Evolutionary conservation across 2,797 vertebrate species (phyloP), one percentile per base, ranked within the genome.

Genomic region (Tokudaia tokunoshimensis): DNA sequence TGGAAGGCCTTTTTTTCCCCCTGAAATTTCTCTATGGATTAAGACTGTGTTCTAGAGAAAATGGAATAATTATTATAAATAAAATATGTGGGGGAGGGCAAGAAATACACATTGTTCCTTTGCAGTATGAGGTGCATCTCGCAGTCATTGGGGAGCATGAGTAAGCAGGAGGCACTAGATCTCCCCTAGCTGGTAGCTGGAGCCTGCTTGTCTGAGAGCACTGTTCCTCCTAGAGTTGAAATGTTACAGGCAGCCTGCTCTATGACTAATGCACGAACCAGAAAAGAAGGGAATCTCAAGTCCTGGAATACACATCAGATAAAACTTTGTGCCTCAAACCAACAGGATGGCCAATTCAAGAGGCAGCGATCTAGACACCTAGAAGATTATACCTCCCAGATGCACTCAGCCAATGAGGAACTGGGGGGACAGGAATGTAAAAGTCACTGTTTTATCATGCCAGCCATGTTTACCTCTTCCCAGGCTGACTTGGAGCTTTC

Each of bases 21-120:
- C 55, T 44, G 72, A 93, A 65, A 57, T 83, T 5, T 65, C 78
- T 92, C 70, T 93, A 13, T 9, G 17, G 87, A n/a, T 52, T 94
- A 92, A 92, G 44, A 78, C 78, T 55, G 65, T 20, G 57, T 79
- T 86, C 11, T 72, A 84, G 93, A 92, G 50, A 76, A 95, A 89
- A 74, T 65, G n/a, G 55, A 44, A 84, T 70, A 22, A 91, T 61
- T 44, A 78, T 83, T 83, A 87, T n/a, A 26, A 81, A 19, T 78
- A 67, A 83, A 95, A 87, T 61, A 89, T 74, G 74, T 67, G 41
- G 31, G 52, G 6, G 11, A 12, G 14, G 20, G 4, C 7, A 37
- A 72, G 47, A 87, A 87, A 47, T 84, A 22, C 3, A 0, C 65
- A 87, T 11, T 72, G 65, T 55, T 55, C 14, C 26, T 55, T 55